phyloP scores from a whole-genome alignment of 2,888 invertebrate genomes.

The Leptinotarsa peninsularis region DNA sequence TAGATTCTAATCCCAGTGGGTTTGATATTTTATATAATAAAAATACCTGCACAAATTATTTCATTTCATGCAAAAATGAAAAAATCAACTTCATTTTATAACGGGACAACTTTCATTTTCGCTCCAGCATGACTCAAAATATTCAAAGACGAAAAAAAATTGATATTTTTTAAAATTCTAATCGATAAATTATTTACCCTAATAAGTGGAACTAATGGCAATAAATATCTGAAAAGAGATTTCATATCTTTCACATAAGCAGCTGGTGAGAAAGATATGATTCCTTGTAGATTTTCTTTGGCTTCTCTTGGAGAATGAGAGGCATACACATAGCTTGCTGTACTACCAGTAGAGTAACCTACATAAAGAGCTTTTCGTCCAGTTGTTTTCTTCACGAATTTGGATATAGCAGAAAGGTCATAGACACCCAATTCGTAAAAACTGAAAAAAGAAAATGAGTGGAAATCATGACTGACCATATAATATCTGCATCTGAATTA shows the following conservation, averaged over 20 bases:
- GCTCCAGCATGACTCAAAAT: too few relatives aligned
- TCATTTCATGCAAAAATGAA: too few relatives aligned
- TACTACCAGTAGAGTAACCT: constrained; percentile 44
- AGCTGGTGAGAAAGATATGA: constrained; percentile 37
- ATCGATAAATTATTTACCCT: not conserved
- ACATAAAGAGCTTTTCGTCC: constrained; percentile 31
- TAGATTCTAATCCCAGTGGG: too few relatives aligned
- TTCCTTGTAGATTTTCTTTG: constrained; percentile 25
- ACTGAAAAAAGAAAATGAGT: constrained; percentile 19
- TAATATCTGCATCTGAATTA: too few relatives aligned
- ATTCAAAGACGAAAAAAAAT: too few relatives aligned
- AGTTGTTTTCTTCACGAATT: constrained; percentile 31
- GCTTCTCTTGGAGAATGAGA: constrained; percentile 31
- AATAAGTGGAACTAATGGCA: not conserved
- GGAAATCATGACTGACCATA: too few relatives aligned
- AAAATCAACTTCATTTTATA: too few relatives aligned
- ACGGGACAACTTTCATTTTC: too few relatives aligned
- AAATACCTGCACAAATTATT: too few relatives aligned
- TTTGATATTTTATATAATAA: too few relatives aligned
- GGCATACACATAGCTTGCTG: constrained; percentile 29
- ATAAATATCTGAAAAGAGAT: constrained; percentile 14
- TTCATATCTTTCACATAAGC: constrained; percentile 17
- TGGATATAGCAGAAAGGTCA: constrained; percentile 29
- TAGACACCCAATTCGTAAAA: constrained; percentile 40
- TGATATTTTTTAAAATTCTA: not conserved